A percentile compares a stretch with the other conserved stretches of the same genome.
Conservation (phyloP, 1,140 invertebrate species). For the Leptestheria dahalacensis region DNA sequence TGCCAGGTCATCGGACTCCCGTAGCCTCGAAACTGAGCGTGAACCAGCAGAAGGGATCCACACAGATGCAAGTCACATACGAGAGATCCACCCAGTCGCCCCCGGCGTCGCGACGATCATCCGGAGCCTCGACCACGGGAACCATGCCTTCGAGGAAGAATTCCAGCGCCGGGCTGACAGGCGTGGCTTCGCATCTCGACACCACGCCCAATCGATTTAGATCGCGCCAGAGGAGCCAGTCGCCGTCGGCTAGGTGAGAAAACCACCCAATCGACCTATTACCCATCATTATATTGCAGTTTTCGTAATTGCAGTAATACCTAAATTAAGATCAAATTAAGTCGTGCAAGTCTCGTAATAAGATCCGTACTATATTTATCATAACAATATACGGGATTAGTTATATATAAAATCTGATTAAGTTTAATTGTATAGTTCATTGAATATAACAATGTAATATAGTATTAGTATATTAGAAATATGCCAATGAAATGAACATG, state of each 20-base stretch:
- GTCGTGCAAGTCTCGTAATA: too few species aligned
- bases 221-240: neutral
- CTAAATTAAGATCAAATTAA: too few species aligned
- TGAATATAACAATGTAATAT: too few species aligned
- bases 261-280: too few species aligned
- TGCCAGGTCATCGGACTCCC: conserved; percentile 3
- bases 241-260: conserved; percentile 3
- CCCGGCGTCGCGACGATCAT: conserved; percentile 10
- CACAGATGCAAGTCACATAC: conserved; percentile 7
- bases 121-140: conserved; percentile 4
- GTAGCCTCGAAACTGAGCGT: conserved; percentile 6
- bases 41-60: neutral
- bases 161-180: conserved; percentile 1
- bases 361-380: too few species aligned
- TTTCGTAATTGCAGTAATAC: too few species aligned
- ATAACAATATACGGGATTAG: too few species aligned
- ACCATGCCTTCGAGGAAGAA: conserved; percentile 11
- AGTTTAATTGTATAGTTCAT: too few species aligned
- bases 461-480: too few species aligned
- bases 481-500: too few species aligned
- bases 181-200: neutral
- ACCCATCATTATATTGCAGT: too few species aligned
- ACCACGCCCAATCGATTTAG: neutral
- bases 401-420: too few species aligned
- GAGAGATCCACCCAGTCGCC: conserved; percentile 4